Evolutionary conservation across 2,113 vertebrate species (phyloP), one percentile per base, ranked within the genome.

Genomic region (Lonchura striata): DNA sequence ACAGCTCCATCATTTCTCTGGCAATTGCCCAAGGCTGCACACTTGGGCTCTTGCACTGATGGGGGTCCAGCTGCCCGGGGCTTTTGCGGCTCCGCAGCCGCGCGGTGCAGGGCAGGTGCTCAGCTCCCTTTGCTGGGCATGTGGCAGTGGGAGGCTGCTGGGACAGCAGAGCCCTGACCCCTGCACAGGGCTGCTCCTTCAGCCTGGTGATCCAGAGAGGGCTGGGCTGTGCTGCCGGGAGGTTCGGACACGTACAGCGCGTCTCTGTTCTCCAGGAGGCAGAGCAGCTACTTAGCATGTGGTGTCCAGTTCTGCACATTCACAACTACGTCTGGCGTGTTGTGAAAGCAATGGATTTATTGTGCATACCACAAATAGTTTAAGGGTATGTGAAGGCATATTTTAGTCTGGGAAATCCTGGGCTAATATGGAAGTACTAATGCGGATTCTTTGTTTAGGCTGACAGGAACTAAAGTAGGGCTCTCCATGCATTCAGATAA

Each of bases 341-440:
- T 90, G 63, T 59, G 86, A 88, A 93, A 96, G 64, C 88, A 75
- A 77, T 68, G 82, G 80, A 94, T 94, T 93, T 96, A 93, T 33
- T 54, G 60, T 83, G 86, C 92, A 94, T 95, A n/a, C 47, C 56
- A 95, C 88, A 88, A 81, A 92, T 97, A 81, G 75, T 93, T 93
- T 83, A 83, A 86, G 76, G 82, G 7, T 75, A 88, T 92, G 52
- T 78, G 88, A 94, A 66, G 7, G 14, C 82, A 75, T 83, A 78
- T 54, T 88, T 94, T 49, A 52, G 54, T 90, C 92, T 88, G 88
- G 91, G 90, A 93, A 97, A 92, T 63, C 42, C 56, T 88, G 71
- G 72, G 15, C 68, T 88, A 75, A 70, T 79, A 71, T 57, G 53
- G 68, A 86, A 78, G 37, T 41, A 56, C 56, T 64, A 44, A 71